Evolutionary conservation across 2,888 invertebrate species (phyloP).

Genomic region (Conops quadrifasciatus): DNA sequence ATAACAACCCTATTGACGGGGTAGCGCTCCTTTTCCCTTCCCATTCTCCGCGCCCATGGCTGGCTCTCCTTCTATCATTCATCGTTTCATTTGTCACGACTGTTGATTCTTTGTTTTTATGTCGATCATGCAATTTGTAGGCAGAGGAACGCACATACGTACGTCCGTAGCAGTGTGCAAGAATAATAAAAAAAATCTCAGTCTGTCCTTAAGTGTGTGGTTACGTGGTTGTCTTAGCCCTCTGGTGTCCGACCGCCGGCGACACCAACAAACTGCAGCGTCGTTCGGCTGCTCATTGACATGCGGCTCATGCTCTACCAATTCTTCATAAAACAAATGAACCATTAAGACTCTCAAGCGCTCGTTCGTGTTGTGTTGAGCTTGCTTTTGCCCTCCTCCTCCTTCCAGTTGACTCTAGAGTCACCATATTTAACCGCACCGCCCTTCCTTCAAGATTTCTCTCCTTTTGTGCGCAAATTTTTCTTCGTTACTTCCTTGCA

Average conservation of each 20-base stretch:
- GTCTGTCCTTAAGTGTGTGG: background rate
- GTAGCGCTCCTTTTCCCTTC: conserved; percentile 3
- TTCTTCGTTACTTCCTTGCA: background rate
- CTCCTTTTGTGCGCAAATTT: background rate
- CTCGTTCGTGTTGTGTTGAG: conserved; percentile 29
- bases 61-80: background rate
- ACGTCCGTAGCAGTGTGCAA: no score
- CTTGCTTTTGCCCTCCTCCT: conserved; percentile 8
- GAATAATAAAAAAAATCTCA: conserved; percentile 21
- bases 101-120: conserved; percentile 59
- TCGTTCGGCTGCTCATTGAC: conserved; percentile 36
- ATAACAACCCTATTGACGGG: conserved; percentile 8
- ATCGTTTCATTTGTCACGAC: conserved; percentile 44
- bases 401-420: background rate
- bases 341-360: conserved; percentile 55
- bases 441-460: background rate
- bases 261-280: background rate
- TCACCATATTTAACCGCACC: background rate
- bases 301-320: conserved; percentile 63
- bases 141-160: no score
- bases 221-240: conserved; percentile 14
- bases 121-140: conserved; percentile 36
- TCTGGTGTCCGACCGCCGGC: background rate
- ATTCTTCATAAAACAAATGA: conserved; percentile 65
- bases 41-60: background rate